phyloP scores from a whole-genome alignment of 2,888 invertebrate genomes.

The Bhutanitis thaidina region DNA sequence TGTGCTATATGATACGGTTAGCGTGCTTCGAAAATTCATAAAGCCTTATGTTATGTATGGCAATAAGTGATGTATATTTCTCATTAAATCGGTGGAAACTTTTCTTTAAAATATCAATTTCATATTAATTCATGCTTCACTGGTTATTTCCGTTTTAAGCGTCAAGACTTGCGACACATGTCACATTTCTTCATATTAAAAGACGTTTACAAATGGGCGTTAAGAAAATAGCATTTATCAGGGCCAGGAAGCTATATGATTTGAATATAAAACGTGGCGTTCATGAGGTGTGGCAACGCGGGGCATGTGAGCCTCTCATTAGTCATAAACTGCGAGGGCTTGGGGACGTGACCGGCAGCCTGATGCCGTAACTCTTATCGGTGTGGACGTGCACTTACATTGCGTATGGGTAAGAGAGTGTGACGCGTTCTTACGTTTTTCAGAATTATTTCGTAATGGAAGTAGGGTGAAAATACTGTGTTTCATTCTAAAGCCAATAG shows the following conservation, averaged over 20 bases:
- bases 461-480: constrained; percentile 4
- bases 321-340: constrained; percentile 66
- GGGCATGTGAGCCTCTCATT: constrained; percentile 73
- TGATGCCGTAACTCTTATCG: constrained; percentile 46
- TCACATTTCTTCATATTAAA: constrained; percentile 37
- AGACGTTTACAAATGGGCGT: constrained; percentile 61
- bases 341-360: constrained; percentile 58
- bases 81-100: too few relatives aligned
- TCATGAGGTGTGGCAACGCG: constrained; percentile 37
- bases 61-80: too few relatives aligned
- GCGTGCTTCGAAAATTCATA: too few relatives aligned
- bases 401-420: constrained; percentile 19
- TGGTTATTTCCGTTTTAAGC: too few relatives aligned
- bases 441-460: constrained; percentile 14
- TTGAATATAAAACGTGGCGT: constrained; percentile 69
- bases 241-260: constrained; percentile 71
- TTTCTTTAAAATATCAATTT: too few relatives aligned
- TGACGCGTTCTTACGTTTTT: constrained; percentile 30
- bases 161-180: constrained; percentile 24
- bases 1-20: too few relatives aligned
- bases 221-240: constrained; percentile 76
- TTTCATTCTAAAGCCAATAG: too few relatives aligned
- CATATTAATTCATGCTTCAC: too few relatives aligned
- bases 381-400: constrained; percentile 42
- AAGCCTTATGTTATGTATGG: too few relatives aligned